These are phyloP conservation scores for Balearica regulorum DNA, from an alignment of 2,797 vertebrate species.

Conservation along the genomic window DNA sequence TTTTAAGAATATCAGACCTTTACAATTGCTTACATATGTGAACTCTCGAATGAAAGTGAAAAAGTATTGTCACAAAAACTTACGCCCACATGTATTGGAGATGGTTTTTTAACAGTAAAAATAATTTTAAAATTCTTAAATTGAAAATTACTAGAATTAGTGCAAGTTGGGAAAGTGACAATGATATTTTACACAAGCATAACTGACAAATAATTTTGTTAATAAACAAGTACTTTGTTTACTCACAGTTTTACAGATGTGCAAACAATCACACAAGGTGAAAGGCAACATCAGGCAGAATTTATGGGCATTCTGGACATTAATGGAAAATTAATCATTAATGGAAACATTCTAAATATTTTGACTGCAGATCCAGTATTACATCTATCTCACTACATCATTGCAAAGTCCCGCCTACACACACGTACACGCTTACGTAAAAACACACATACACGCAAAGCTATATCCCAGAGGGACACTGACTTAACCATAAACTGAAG, in stretches of 20 bases:
- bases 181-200: not conserved
- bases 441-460: not conserved
- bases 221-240: not conserved
- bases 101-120: not conserved
- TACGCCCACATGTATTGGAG: rapidly evolving
- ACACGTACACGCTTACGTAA: rapidly evolving
- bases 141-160: not conserved
- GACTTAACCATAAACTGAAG: not conserved
- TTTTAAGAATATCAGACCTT: not conserved
- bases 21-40: not conserved
- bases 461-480: not conserved
- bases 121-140: not conserved
- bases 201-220: not conserved
- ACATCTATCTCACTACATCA: not conserved
- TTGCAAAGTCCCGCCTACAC: not conserved
- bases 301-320: not conserved
- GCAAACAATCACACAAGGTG: not conserved
- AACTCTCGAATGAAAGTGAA: not conserved
- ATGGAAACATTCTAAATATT: not conserved
- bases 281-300: not conserved
- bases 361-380: not conserved
- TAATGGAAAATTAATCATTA: not conserved
- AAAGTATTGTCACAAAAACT: not conserved
- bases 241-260: not conserved
- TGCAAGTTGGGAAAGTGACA: not conserved